Conservation (phyloP, 2,888 invertebrate genomes). For the Anaspis maculata region DNA sequence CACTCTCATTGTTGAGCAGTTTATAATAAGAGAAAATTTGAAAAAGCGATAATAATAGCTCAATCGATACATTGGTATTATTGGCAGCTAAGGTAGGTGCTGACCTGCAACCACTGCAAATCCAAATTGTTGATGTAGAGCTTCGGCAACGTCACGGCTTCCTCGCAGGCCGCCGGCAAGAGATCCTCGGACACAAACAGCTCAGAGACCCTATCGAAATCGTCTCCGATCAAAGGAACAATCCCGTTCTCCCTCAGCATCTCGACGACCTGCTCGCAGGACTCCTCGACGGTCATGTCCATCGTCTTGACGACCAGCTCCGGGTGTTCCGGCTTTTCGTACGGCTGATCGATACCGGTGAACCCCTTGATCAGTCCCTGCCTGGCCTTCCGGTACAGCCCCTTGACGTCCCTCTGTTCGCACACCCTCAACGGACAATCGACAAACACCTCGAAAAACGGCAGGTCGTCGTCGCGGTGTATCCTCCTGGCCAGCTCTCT, state of each 20-base stretch:
- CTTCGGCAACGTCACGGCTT: slow-evolving; percentile 65
- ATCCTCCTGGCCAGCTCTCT: slow-evolving; percentile 83
- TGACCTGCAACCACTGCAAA: slow-evolving; percentile 78
- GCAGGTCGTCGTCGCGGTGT: slow-evolving; percentile 79
- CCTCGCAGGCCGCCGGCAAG: slow-evolving; percentile 56
- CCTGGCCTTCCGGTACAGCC: slow-evolving; percentile 94
- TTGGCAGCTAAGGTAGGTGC: too few relatives aligned
- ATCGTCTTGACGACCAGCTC: slow-evolving; percentile 84
- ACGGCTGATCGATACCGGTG: slow-evolving; percentile 89
- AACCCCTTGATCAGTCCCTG: slow-evolving; percentile 84
- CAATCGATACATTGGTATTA: too few relatives aligned
- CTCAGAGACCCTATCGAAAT: slow-evolving; percentile 55
- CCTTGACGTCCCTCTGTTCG: slow-evolving; percentile 92
- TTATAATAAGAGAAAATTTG: too few relatives aligned
- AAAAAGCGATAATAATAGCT: too few relatives aligned
- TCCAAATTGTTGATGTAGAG: slow-evolving; percentile 78
- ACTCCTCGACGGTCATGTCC: slow-evolving; percentile 72
- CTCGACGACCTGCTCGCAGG: slow-evolving; percentile 75
- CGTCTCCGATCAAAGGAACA: slow-evolving; percentile 50
- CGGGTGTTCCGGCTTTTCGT: slow-evolving; percentile 79
- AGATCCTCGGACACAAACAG: slow-evolving; percentile 68
- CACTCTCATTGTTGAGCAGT: too few relatives aligned
- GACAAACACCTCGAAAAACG: slow-evolving; percentile 94
- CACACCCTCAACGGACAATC: slow-evolving; percentile 92
- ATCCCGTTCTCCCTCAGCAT: slow-evolving; percentile 72